A percentile compares a stretch with the other conserved stretches of the same genome.
Evolutionary conservation across 2,888 invertebrate genomes (phyloP).

Genomic region (Tanytarsus gracilentus): DNA sequence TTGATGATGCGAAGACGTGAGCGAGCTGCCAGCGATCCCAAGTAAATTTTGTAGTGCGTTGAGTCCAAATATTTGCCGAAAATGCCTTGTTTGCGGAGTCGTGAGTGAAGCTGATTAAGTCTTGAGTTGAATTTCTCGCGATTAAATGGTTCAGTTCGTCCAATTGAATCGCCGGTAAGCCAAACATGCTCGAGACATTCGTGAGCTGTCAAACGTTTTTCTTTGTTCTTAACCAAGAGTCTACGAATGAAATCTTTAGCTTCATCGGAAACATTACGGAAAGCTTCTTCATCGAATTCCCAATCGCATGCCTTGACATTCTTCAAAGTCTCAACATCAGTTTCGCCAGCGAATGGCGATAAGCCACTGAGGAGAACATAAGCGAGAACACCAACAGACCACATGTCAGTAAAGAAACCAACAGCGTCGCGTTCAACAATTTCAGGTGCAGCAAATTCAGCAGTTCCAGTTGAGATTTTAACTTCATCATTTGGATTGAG

Average conservation of each 20-base stretch:
- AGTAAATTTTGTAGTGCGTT: conserved; percentile 26
- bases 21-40: conserved; percentile 25
- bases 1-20: conserved; percentile 13
- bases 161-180: conserved; percentile 80
- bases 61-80: conserved; percentile 24
- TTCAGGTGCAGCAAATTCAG: conserved; percentile 99
- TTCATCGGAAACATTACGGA: conserved; percentile 88
- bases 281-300: conserved; percentile 97
- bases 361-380: conserved; percentile 95
- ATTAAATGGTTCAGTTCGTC: conserved; percentile 31
- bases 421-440: conserved; percentile 97
- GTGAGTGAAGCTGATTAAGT: conserved; percentile 8
- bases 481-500: conserved; percentile 97
- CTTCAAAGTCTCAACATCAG: conserved; percentile 94
- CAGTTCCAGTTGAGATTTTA: conserved; percentile 98
- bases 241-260: conserved; percentile 96
- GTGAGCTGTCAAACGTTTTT: conserved; percentile 97
- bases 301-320: conserved; percentile 98
- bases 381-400: conserved; percentile 97
- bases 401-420: conserved; percentile 99
- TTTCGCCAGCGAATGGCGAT: conserved; percentile 98
- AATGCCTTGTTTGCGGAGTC: conserved; percentile 28
- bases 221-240: conserved; percentile 84
- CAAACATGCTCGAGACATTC: conserved; percentile 93
- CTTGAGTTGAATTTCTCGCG: conserved; percentile 20